phyloP scores from a whole-genome alignment of 2,888 invertebrate genomes.

The Allacma fusca region DNA sequence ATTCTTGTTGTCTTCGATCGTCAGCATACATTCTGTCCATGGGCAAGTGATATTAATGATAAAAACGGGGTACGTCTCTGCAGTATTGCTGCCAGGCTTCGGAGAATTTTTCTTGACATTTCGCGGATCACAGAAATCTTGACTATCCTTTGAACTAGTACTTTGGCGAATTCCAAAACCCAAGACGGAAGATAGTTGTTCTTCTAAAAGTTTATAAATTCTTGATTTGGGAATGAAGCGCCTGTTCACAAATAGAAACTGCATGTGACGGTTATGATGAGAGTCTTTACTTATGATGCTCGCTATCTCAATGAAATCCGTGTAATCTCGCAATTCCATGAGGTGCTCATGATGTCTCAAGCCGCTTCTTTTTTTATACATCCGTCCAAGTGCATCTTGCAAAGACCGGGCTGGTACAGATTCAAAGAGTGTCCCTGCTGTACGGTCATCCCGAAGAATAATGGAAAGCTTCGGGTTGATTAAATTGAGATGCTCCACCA shows the following conservation, averaged over 20 bases:
- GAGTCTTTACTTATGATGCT: constrained; percentile 70
- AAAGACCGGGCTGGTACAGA: constrained; percentile 21
- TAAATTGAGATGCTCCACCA: constrained; percentile 72
- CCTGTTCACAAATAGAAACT: constrained; percentile 75
- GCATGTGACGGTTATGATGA: constrained; percentile 66
- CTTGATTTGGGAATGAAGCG: constrained; percentile 68
- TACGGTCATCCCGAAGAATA: constrained; percentile 42
- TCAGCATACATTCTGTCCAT: constrained; percentile 67
- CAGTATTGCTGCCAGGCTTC: not conserved
- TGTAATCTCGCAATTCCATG: constrained; percentile 59
- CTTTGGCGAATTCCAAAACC: not conserved
- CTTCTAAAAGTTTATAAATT: constrained; percentile 40
- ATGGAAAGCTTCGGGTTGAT: constrained; percentile 67
- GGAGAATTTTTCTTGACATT: constrained; percentile 62
- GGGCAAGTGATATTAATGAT: constrained; percentile 70
- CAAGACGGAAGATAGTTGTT: not conserved
- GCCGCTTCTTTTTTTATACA: constrained; percentile 26
- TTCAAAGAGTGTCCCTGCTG: constrained; percentile 7
- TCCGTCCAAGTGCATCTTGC: constrained; percentile 42
- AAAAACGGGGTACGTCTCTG: constrained; percentile 65
- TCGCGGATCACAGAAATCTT: not conserved
- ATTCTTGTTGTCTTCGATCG: constrained; percentile 67
- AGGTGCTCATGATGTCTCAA: constrained; percentile 34
- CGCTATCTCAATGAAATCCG: constrained; percentile 67
- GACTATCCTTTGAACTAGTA: not conserved